Evolutionary conservation across 2,113 vertebrate genomes (phyloP).

Genomic region (Tachycineta bicolor): DNA sequence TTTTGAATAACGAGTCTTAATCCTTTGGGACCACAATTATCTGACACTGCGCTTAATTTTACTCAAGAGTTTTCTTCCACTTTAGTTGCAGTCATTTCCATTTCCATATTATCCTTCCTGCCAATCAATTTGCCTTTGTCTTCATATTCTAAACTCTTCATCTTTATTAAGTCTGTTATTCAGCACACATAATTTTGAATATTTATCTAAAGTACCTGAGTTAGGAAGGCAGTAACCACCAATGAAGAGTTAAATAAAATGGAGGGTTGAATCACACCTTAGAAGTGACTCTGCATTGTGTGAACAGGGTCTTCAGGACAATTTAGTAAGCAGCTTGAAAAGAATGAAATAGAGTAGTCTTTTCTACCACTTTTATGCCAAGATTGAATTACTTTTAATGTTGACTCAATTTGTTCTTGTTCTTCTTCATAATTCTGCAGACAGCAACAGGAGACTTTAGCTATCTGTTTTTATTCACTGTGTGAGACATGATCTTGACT

Average conservation of each 20-base stretch:
- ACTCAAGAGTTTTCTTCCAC: not conserved
- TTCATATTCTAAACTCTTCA: not conserved
- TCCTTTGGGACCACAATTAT: not conserved
- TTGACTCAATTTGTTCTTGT: slow-evolving; percentile 5
- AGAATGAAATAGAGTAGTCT: not conserved
- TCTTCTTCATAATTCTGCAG: not conserved
- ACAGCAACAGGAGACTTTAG: not conserved
- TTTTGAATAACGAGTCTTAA: not conserved
- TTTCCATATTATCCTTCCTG: not conserved
- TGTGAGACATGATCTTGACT: not conserved
- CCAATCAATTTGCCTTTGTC: not conserved
- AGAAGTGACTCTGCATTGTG: not conserved
- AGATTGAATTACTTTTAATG: not conserved
- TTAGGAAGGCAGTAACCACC: not conserved
- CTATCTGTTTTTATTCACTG: not conserved
- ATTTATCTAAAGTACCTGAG: not conserved
- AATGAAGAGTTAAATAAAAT: not conserved
- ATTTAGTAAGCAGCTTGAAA: not conserved
- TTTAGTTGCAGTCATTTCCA: not conserved
- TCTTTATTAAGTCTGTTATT: not conserved
- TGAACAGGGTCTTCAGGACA: not conserved
- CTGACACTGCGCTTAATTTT: not conserved
- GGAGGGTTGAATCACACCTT: not conserved
- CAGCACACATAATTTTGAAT: not conserved
- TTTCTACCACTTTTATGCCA: not conserved